A percentile compares a stretch with the other conserved stretches of the same genome.
These are phyloP conservation scores for Xerus inauris DNA, from an alignment of 2,113 vertebrate species.

Conservation along the genomic window DNA sequence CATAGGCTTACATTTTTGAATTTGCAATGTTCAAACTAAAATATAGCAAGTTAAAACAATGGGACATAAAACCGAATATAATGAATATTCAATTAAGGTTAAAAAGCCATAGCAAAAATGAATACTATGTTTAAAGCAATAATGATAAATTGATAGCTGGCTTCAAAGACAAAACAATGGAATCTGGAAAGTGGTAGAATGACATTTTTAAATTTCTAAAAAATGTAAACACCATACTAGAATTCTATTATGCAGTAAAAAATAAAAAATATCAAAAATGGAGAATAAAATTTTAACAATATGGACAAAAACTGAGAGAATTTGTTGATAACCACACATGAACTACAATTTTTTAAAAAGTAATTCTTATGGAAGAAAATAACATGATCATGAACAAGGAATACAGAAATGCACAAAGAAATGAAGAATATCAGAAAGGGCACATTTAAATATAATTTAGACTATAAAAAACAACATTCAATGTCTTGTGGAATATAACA, in stretches of 20 bases:
- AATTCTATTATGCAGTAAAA: background rate
- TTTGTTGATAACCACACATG: background rate
- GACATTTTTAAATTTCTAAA: background rate
- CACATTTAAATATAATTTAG: background rate
- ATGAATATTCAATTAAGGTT: background rate
- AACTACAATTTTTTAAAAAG: background rate
- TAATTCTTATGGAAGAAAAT: background rate
- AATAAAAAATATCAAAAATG: background rate
- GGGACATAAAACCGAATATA: background rate
- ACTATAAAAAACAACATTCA: background rate
- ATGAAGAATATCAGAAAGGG: background rate
- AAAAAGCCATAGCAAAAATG: background rate
- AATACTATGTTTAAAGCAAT: background rate
- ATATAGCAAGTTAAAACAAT: background rate
- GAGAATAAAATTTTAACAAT: background rate
- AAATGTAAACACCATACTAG: background rate
- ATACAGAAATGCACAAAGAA: background rate
- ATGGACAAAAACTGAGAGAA: background rate
- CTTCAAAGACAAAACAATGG: background rate
- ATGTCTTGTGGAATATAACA: background rate
- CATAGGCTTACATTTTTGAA: background rate
- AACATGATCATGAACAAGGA: background rate
- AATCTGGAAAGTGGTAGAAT: background rate
- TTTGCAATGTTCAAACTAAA: background rate
- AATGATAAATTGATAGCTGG: background rate